These are phyloP conservation scores for Zophobas atratus DNA, from an alignment of 1,140 invertebrate species.

Conservation along the genomic window DNA sequence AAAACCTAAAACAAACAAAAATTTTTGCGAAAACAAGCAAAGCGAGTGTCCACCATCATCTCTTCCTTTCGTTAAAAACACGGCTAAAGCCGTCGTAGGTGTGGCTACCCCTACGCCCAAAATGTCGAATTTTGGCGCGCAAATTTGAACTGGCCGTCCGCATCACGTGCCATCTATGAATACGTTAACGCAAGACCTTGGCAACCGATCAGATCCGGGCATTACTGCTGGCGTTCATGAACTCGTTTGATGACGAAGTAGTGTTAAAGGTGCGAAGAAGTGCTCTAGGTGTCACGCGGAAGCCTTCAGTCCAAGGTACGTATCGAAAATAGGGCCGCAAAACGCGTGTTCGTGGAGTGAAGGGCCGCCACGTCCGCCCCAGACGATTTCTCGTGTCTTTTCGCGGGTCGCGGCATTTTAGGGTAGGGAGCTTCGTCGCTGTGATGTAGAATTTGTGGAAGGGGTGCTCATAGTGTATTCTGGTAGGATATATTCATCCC, in stretches of 20 bases:
- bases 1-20: background rate
- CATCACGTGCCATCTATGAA: constrained; percentile 60
- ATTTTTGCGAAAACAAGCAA: too few species aligned
- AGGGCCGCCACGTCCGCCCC: constrained; percentile 50
- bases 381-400: constrained; percentile 64
- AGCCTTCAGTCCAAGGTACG: constrained; percentile 8
- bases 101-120: background rate
- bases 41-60: too few species aligned
- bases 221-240: constrained; percentile 58
- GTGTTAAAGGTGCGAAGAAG: constrained; percentile 45
- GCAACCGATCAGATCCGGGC: constrained; percentile 58
- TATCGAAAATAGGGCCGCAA: background rate
- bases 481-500: constrained; percentile 68
- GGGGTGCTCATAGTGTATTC: constrained; percentile 67
- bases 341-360: background rate
- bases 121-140: constrained; percentile 46
- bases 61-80: too few species aligned
- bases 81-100: background rate
- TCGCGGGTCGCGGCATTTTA: constrained; percentile 66
- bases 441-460: constrained; percentile 68
- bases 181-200: constrained; percentile 57
- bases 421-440: constrained; percentile 69
- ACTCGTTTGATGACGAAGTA: constrained; percentile 59
- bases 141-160: constrained; percentile 49
- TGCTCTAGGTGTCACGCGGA: constrained; percentile 25